Conservation (phyloP, 2,888 invertebrate genomes). For the Zygogramma bicolorata region DNA sequence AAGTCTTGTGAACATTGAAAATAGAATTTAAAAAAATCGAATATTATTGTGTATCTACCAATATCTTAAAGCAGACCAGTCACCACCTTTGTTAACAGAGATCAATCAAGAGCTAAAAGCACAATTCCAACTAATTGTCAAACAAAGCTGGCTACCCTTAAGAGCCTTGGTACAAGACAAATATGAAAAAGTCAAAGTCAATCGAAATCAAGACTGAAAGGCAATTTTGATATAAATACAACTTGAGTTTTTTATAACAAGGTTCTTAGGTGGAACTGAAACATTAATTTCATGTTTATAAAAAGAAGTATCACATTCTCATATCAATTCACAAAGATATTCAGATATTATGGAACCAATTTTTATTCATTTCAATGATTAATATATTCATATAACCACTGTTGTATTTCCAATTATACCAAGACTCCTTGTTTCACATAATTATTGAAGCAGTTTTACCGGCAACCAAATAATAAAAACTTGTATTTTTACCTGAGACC, state of each 20-base stretch:
- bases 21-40: background rate
- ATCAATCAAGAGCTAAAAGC: background rate
- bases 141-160: background rate
- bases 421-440: background rate
- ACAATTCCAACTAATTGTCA: background rate
- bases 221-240: background rate
- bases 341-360: no score
- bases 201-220: background rate
- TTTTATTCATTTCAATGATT: no score
- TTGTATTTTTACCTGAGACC: constrained; percentile 72
- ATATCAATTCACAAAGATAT: no score
- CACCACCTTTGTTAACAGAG: background rate
- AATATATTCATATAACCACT: background rate
- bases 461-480: background rate
- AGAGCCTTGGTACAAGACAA: background rate
- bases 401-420: background rate
- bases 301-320: no score
- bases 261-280: no score
- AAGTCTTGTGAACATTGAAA: background rate
- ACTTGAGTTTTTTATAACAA: no score
- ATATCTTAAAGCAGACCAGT: background rate
- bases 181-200: background rate
- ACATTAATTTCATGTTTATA: no score
- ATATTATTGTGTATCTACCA: background rate
- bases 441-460: background rate